phyloP scores from a whole-genome alignment of 2,797 vertebrate species.

The Manis javanica region DNA sequence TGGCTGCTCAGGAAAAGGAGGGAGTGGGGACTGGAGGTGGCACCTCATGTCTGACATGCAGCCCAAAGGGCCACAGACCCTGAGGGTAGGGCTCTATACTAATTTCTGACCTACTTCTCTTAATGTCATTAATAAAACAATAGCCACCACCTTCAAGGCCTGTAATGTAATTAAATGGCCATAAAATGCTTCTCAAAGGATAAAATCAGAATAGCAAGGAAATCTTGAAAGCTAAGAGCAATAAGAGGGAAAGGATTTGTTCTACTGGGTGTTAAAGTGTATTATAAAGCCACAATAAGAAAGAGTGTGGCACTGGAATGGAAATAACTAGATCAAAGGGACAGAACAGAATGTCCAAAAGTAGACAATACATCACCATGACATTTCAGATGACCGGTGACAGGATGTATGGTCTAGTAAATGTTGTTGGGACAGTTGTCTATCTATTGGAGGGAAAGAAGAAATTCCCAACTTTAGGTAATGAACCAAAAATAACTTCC shows the following conservation, averaged over 20 bases:
- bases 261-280: not conserved
- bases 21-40: no score
- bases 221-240: conserved; percentile 12
- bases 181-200: not conserved
- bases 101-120: not conserved
- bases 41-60: not conserved
- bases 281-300: not conserved
- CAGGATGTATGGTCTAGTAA: not conserved
- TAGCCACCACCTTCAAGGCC: not conserved
- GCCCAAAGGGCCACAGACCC: not conserved
- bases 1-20: not conserved
- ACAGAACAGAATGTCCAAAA: not conserved
- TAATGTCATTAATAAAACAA: not conserved
- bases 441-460: not conserved
- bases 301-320: not conserved
- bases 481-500: not conserved
- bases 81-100: not conserved
- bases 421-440: not conserved
- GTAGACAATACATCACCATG: not conserved
- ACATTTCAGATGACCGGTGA: not conserved
- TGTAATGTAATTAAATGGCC: not conserved
- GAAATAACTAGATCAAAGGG: not conserved
- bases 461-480: not conserved
- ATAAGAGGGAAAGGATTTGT: not conserved
- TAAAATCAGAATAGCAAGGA: not conserved